Evolutionary conservation across 2,888 invertebrate species (phyloP), one percentile per base, ranked within the genome.

Genomic region (Apodemia duryi): DNA sequence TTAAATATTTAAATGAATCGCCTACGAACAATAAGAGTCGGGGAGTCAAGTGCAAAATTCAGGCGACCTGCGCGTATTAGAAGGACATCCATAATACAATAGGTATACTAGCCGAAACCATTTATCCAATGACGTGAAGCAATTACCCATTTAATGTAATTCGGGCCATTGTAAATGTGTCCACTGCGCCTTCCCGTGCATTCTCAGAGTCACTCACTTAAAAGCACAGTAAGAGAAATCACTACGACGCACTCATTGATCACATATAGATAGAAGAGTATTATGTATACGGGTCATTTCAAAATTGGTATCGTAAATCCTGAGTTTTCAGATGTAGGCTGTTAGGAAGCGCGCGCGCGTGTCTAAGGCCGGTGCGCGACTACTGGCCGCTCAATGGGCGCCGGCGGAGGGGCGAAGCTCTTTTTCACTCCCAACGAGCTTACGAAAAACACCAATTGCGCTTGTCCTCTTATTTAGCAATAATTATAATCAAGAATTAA

Each of bases 131-230:
- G 90, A 91, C 86, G 86, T 89, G 82, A 83, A 84, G 83, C 91
- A 89, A 91, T 91, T 91, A 91, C 91, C 91, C 89, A 91, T 90
- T 91, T 89, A 88, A 85, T 86, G 85, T 84, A 88, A 91, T 91
- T 91, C 83, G 91, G 91, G 89, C 77, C 91, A 91, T 91, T 80
- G 85, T 84, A 80, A 78, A 80, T 79, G 77, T 76, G 84, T 86
- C 86, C 87, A 81, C 80, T 76, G 79, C 77, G 78, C 76, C 75
- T 78, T 83, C 86, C 83, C 83, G 84, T 85, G 79, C 85, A 85
- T 86, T 86, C 85, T 83, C 85, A 78, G 79, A 81, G 81, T 83
- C 90, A 91, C 89, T 86, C 91, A 91, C 91, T 88, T 35, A 35
- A 82, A 82, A 83, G 82, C 89, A 91, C 85, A 86, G 86, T 83